A percentile compares a stretch with the other conserved stretches of the same genome.
phyloP scores from a whole-genome alignment of 2,888 invertebrate genomes.

The Harpalus rubripes region DNA sequence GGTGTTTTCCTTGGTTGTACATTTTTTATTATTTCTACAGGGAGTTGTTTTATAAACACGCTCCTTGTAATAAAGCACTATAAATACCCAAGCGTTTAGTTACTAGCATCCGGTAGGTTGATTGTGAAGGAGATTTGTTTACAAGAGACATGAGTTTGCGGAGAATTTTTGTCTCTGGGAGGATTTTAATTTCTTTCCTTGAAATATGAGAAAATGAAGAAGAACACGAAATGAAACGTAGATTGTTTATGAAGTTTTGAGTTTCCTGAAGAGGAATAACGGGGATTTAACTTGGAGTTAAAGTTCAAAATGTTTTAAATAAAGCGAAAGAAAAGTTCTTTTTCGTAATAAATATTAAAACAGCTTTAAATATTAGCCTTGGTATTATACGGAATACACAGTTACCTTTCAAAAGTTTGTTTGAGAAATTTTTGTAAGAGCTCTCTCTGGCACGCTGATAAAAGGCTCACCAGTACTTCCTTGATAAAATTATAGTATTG shows the following conservation, averaged over 20 bases:
- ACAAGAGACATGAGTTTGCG: neutral
- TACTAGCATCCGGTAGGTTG: conserved; percentile 48
- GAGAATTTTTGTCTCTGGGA: conserved; percentile 5
- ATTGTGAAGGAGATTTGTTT: conserved; percentile 40
- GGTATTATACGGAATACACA: too few relatives aligned
- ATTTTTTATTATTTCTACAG: conserved; percentile 51
- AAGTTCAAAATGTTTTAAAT: too few relatives aligned
- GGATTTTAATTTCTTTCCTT: conserved; percentile 32
- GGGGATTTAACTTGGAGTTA: too few relatives aligned
- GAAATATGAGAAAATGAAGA: conserved; percentile 9
- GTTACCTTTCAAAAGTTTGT: too few relatives aligned
- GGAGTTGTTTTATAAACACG: conserved; percentile 54
- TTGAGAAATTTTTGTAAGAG: too few relatives aligned
- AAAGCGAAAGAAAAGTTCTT: too few relatives aligned
- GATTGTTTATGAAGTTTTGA: neutral
- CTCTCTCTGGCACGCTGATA: too few relatives aligned
- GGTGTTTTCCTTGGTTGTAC: neutral
- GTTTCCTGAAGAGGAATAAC: neutral
- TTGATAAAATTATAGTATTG: too few relatives aligned
- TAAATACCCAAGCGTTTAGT: conserved; percentile 47
- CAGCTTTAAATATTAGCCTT: too few relatives aligned
- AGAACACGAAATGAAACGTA: neutral
- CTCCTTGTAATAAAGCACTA: conserved; percentile 54
- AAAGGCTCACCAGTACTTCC: too few relatives aligned
- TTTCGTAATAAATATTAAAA: too few relatives aligned